phyloP scores from a whole-genome alignment of 2,888 invertebrate species.

The Plebejus melissa region DNA sequence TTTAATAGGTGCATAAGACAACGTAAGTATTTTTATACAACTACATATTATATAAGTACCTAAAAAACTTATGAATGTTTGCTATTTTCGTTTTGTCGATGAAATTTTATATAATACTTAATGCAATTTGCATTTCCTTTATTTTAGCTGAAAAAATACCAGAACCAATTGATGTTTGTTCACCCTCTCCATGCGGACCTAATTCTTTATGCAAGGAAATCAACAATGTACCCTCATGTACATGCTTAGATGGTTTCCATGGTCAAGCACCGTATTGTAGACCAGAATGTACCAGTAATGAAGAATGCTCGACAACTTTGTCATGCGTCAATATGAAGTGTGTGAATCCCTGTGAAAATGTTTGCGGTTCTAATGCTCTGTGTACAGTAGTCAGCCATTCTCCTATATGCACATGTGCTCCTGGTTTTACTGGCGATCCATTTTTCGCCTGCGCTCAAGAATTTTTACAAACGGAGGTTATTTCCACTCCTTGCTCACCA shows the following conservation, averaged over 20 bases:
- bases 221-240: constrained; percentile 86
- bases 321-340: constrained; percentile 89
- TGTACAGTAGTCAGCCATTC: constrained; percentile 88
- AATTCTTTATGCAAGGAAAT: constrained; percentile 84
- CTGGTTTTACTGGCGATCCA: constrained; percentile 87
- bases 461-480: constrained; percentile 53
- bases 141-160: constrained; percentile 72
- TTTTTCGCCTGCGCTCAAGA: constrained; percentile 81
- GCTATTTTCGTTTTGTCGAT: not conserved
- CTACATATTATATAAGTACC: not conserved
- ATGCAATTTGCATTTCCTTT: not conserved
- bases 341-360: constrained; percentile 85
- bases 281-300: constrained; percentile 88
- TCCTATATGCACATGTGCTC: constrained; percentile 84
- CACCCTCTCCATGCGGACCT: constrained; percentile 89
- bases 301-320: constrained; percentile 83
- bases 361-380: constrained; percentile 85
- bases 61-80: not conserved
- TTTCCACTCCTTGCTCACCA: constrained; percentile 79
- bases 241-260: constrained; percentile 83
- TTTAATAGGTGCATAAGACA: constrained; percentile 79
- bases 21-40: constrained; percentile 60
- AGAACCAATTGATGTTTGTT: constrained; percentile 81
- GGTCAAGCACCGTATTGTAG: constrained; percentile 87
- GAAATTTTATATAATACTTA: not conserved